Evolutionary conservation across 2,797 vertebrate genomes (phyloP).

Genomic region (Peromyscus eremicus): DNA sequence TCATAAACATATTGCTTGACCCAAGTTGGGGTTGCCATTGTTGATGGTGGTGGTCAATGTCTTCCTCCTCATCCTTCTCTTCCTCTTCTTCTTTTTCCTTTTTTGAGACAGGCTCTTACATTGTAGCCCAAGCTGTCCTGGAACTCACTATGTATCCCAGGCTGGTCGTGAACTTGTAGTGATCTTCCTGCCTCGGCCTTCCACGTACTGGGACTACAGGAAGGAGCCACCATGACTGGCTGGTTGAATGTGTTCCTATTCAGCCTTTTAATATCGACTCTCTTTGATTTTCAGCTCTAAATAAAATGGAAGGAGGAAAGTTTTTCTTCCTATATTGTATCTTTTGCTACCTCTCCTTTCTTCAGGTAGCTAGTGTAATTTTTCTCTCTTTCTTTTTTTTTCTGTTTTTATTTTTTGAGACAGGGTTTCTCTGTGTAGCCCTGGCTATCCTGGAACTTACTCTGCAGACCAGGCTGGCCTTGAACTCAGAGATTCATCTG

Average conservation of each 20-base stretch:
- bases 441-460: not conserved
- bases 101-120: not conserved
- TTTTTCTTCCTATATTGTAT: conserved; percentile 11
- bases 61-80: not conserved
- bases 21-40: not conserved
- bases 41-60: not conserved
- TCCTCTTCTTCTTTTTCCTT: not conserved
- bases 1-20: not conserved
- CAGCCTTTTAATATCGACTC: conserved; percentile 1
- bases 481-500: not conserved
- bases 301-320: conserved; percentile 30
- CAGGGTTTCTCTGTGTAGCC: not conserved
- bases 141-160: not conserved
- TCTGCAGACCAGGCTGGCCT: not conserved
- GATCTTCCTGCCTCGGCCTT: not conserved
- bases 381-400: not conserved
- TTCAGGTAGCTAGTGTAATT: not conserved
- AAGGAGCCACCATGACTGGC: not conserved
- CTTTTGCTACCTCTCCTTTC: not conserved
- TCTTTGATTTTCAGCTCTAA: conserved; percentile 4
- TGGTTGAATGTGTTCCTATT: conserved; percentile 47
- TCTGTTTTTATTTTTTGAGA: not conserved
- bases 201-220: not conserved
- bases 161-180: not conserved
- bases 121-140: not conserved